Percentiles rank a stretch among this genome's conserved stretches.
These are phyloP conservation scores for Chironomus tentans DNA, from an alignment of 2,888 invertebrate genomes.

Conservation along the genomic window DNA sequence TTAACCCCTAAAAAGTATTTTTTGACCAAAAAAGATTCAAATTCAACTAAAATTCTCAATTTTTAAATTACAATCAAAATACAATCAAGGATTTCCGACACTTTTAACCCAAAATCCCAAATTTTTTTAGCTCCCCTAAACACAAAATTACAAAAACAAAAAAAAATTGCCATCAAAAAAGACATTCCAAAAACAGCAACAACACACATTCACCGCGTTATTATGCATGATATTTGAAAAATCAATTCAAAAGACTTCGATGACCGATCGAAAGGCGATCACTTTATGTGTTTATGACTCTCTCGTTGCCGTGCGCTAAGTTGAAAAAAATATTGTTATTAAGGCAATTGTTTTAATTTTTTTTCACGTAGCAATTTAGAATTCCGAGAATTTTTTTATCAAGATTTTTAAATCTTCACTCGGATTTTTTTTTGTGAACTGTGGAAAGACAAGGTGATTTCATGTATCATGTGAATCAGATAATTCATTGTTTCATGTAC, in stretches of 20 bases:
- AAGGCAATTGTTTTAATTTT: not conserved
- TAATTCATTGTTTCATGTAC: slow-evolving; percentile 20
- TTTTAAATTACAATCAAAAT: too few relatives aligned
- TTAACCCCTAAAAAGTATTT: too few relatives aligned
- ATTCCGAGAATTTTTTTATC: not conserved
- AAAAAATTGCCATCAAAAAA: too few relatives aligned
- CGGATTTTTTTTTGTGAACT: not conserved
- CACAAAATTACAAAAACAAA: too few relatives aligned
- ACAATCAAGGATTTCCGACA: too few relatives aligned
- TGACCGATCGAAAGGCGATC: slow-evolving; percentile 7
- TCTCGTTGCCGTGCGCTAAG: not conserved
- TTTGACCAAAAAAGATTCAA: too few relatives aligned
- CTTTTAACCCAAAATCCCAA: too few relatives aligned
- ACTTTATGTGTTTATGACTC: not conserved
- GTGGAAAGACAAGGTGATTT: not conserved
- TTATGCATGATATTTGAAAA: not conserved
- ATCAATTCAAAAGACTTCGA: slow-evolving; percentile 16
- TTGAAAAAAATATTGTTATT: not conserved
- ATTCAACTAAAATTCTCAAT: too few relatives aligned
- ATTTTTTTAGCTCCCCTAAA: too few relatives aligned
- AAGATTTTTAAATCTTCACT: not conserved
- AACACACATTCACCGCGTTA: too few relatives aligned
- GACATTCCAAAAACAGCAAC: too few relatives aligned
- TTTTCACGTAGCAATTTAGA: not conserved
- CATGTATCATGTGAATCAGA: slow-evolving; percentile 13